Evolutionary conservation across 1,140 invertebrate genomes (phyloP).

Genomic region (Magallana angulata): DNA sequence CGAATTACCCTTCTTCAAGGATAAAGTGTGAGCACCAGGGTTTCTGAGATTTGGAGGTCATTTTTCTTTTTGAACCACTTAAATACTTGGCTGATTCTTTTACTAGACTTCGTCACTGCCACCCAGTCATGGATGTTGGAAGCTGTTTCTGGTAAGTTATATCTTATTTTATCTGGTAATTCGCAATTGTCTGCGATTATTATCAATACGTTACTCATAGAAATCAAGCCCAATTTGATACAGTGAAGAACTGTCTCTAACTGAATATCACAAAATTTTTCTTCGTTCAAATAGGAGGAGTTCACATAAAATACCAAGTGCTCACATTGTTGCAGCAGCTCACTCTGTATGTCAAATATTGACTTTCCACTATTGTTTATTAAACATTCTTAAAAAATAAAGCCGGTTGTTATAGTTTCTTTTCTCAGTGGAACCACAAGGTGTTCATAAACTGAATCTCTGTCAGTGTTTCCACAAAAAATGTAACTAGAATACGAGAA

Average conservation of each 20-base stretch:
- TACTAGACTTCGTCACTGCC: neutral
- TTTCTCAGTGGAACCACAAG: slow-evolving; percentile 5
- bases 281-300: slow-evolving; percentile 1
- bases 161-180: neutral
- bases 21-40: neutral
- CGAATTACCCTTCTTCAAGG: neutral
- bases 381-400: neutral
- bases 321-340: neutral
- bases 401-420: neutral
- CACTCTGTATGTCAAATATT: neutral
- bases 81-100: neutral
- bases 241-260: neutral
- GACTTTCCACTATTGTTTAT: slow-evolving; percentile 9
- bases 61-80: neutral
- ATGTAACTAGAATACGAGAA: neutral
- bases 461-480: neutral
- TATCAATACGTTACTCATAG: neutral
- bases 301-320: neutral
- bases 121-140: neutral
- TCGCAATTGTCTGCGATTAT: neutral
- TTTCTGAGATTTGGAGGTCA: neutral
- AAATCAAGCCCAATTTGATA: neutral
- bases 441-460: neutral
- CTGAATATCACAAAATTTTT: neutral
- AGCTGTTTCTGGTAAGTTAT: neutral